Conservation (phyloP, 1,140 invertebrate species). For the Drosophila cardini region DNA sequence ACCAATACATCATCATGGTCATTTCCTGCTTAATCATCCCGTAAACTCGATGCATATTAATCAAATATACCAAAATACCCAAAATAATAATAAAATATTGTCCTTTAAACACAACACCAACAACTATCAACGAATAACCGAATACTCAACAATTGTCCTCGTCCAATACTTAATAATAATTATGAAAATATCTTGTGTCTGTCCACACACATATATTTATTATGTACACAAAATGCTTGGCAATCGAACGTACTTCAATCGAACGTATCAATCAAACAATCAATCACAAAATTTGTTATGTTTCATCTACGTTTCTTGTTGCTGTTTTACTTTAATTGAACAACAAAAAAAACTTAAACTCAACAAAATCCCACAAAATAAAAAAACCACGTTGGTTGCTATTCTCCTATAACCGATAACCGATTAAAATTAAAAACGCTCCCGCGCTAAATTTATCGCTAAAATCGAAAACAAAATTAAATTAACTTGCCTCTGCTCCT, state of each 20-base stretch:
- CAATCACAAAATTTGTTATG: slow-evolving; percentile 66
- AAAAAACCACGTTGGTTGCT: slow-evolving; percentile 63
- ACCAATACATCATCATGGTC: slow-evolving; percentile 81
- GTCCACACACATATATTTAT: slow-evolving; percentile 59
- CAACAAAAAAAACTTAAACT: slow-evolving; percentile 19
- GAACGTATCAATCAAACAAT: too few species aligned
- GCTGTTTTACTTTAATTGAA: slow-evolving; percentile 68
- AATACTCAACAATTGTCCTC: slow-evolving; percentile 72
- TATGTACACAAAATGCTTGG: slow-evolving; percentile 71
- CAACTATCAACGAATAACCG: slow-evolving; percentile 46
- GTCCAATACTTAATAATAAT: slow-evolving; percentile 70
- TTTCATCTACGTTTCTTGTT: slow-evolving; percentile 76
- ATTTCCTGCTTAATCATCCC: slow-evolving; percentile 83
- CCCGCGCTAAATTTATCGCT: slow-evolving; percentile 55
- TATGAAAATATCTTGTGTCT: slow-evolving; percentile 67
- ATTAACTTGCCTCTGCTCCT: slow-evolving; percentile 56
- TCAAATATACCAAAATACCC: slow-evolving; percentile 9
- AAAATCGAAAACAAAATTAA: slow-evolving; percentile 31
- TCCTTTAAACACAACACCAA: slow-evolving; percentile 60
- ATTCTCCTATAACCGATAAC: slow-evolving; percentile 37
- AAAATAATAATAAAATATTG: slow-evolving; percentile 30
- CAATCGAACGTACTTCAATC: slow-evolving; percentile 59
- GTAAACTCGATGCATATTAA: slow-evolving; percentile 56
- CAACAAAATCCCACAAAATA: slow-evolving; percentile 13
- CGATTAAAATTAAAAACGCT: slow-evolving; percentile 27